phyloP scores from a whole-genome alignment of 2,113 vertebrate genomes.

The Varanus salvator region DNA sequence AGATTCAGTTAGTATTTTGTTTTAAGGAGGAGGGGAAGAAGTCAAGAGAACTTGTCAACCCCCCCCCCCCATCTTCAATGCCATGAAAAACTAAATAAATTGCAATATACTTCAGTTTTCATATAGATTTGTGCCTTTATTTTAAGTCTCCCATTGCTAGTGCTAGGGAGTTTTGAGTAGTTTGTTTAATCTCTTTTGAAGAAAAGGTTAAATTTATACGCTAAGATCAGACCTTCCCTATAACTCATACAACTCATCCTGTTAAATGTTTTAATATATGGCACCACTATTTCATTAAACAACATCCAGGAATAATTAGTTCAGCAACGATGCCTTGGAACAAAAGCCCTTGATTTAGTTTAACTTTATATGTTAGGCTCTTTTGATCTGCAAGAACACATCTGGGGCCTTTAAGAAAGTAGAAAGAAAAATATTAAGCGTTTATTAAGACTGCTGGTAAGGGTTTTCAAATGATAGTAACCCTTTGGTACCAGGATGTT shows the following conservation, averaged over 20 bases:
- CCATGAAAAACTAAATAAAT: conserved; percentile 55
- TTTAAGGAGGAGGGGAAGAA: conserved; percentile 24
- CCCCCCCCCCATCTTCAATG: conserved; percentile 60
- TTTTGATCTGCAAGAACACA: conserved; percentile 85
- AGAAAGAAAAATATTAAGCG: conserved; percentile 82
- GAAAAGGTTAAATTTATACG: conserved; percentile 83
- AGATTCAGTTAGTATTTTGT: conserved; percentile 17
- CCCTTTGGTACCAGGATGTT: conserved; percentile 75
- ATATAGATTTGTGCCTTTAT: conserved; percentile 64
- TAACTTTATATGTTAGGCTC: conserved; percentile 82
- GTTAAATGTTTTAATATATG: conserved; percentile 81
- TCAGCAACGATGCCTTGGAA: conserved; percentile 82
- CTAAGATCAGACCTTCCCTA: conserved; percentile 79
- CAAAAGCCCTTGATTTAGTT: conserved; percentile 84
- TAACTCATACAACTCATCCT: conserved; percentile 82
- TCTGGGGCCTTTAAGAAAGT: conserved; percentile 84
- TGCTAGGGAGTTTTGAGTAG: conserved; percentile 74
- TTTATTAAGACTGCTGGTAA: conserved; percentile 71
- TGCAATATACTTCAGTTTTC: conserved; percentile 69
- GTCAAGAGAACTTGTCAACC: conserved; percentile 52
- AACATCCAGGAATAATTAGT: conserved; percentile 88
- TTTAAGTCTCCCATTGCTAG: conserved; percentile 73
- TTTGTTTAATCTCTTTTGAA: conserved; percentile 82
- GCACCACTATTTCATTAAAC: conserved; percentile 83
- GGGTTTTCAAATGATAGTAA: conserved; percentile 73